These are phyloP conservation scores for Megaceryle alcyon DNA, from an alignment of 2,797 vertebrate genomes.

Conservation along the genomic window DNA sequence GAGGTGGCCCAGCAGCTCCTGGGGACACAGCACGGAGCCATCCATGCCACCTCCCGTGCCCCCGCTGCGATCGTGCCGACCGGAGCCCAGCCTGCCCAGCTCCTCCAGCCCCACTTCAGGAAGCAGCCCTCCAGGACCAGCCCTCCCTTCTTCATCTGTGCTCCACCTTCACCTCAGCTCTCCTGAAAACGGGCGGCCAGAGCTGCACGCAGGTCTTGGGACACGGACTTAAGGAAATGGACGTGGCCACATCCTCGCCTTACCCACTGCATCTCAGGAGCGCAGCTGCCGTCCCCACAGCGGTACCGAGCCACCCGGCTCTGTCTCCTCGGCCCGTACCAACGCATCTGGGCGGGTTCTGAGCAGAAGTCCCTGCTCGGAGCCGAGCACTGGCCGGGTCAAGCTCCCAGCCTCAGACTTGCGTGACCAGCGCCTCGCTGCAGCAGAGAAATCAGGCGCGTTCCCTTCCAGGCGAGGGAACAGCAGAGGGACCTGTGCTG, in stretches of 20 bases:
- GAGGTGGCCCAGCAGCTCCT: fast-evolving
- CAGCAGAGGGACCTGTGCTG: fast-evolving
- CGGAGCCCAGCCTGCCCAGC: neutral
- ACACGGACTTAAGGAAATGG: neutral
- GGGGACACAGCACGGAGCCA: neutral
- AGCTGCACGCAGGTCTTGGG: fast-evolving
- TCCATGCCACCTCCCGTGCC: neutral
- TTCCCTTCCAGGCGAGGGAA: neutral
- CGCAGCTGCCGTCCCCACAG: too few species aligned
- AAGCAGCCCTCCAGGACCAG: neutral
- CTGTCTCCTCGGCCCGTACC: fast-evolving
- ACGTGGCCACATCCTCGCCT: fast-evolving
- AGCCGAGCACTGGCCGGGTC: fast-evolving
- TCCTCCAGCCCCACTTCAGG: neutral
- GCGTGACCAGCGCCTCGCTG: fast-evolving
- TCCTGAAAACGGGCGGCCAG: neutral
- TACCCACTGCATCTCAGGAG: neutral
- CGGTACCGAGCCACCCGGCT: neutral
- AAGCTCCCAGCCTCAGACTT: neutral
- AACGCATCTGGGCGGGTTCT: fast-evolving
- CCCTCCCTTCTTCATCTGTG: too few species aligned
- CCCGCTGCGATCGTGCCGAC: fast-evolving
- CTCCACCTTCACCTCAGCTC: neutral
- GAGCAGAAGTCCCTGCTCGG: neutral
- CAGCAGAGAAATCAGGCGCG: fast-evolving